phyloP scores from a whole-genome alignment of 2,797 vertebrate genomes.

The Strix occidentalis region DNA sequence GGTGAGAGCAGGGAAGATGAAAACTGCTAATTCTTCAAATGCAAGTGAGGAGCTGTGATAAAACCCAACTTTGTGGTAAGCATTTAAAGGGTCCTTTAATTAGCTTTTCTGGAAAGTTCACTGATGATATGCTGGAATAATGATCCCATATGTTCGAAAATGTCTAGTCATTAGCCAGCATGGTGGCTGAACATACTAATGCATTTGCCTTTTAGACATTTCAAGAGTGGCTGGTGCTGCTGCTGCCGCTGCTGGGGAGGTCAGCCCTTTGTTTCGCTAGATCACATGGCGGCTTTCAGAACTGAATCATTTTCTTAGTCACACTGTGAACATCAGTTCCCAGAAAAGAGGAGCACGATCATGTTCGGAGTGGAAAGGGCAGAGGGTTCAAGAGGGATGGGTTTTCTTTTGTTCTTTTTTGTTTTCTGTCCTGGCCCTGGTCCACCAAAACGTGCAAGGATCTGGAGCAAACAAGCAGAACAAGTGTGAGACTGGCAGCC shows the following conservation, averaged over 20 bases:
- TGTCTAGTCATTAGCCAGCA: constrained; percentile 73
- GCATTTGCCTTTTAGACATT: constrained; percentile 70
- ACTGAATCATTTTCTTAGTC: constrained; percentile 59
- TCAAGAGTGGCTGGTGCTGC: constrained; percentile 24
- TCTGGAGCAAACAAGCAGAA: constrained; percentile 22
- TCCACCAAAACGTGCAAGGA: not conserved
- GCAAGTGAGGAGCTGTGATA: constrained; percentile 61
- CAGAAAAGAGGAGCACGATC: not conserved
- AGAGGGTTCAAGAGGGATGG: not conserved
- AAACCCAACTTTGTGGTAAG: constrained; percentile 74
- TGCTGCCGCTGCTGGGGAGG: constrained; percentile 35
- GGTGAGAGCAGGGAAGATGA: constrained; percentile 28
- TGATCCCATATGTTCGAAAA: constrained; percentile 75
- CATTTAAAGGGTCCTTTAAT: constrained; percentile 77
- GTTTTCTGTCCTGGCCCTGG: constrained; percentile 1
- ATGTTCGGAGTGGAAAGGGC: not conserved
- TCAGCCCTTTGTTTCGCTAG: constrained; percentile 61
- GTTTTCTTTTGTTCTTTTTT: not conserved
- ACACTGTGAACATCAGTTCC: constrained; percentile 32
- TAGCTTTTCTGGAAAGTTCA: constrained; percentile 80
- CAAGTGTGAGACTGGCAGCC: not conserved
- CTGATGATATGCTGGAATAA: constrained; percentile 76
- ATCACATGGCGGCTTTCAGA: not conserved
- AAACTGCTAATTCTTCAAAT: constrained; percentile 71
- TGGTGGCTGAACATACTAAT: constrained; percentile 75